A percentile compares a stretch with the other conserved stretches of the same genome.
Conservation (phyloP, 2,888 invertebrate species). For the Plagodis dolabraria region DNA sequence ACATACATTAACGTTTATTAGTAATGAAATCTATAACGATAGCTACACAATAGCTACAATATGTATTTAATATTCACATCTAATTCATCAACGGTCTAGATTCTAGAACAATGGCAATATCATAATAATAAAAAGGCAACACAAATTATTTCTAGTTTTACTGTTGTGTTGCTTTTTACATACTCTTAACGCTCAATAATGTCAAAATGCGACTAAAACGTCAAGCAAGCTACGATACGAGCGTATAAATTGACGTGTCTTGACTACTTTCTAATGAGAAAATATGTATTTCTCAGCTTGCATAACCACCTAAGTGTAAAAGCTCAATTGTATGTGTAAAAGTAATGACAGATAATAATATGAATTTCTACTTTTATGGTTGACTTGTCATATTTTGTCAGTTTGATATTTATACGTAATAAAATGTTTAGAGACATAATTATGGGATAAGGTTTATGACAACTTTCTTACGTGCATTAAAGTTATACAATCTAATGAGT, state of each 20-base stretch:
- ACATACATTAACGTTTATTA: too few species aligned
- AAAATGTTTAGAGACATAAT: slow-evolving; percentile 3
- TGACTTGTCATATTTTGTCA: slow-evolving; percentile 9
- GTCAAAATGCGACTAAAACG: slow-evolving; percentile 21
- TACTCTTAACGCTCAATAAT: slow-evolving; percentile 17
- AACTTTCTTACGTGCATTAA: background rate
- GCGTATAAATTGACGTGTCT: slow-evolving; percentile 3
- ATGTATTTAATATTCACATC: too few species aligned
- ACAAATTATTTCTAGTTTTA: too few species aligned
- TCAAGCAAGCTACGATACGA: slow-evolving; percentile 8
- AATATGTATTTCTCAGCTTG: slow-evolving; percentile 22
- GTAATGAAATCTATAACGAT: too few species aligned
- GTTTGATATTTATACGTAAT: slow-evolving; percentile 3
- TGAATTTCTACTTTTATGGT: slow-evolving; percentile 24
- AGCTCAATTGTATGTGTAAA: slow-evolving; percentile 16
- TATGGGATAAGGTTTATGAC: slow-evolving; percentile 12
- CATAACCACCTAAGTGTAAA: slow-evolving; percentile 19
- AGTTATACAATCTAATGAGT: slow-evolving; percentile 10
- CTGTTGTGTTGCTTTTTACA: too few species aligned
- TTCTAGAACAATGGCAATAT: too few species aligned
- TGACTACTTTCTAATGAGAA: slow-evolving; percentile 38
- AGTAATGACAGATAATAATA: slow-evolving; percentile 22
- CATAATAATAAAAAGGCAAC: too few species aligned
- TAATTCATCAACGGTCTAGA: too few species aligned
- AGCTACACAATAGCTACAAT: too few species aligned